Percentiles rank a stretch among this genome's conserved stretches.
Conservation (phyloP, 2,888 invertebrate genomes). For the Julus scanicus region DNA sequence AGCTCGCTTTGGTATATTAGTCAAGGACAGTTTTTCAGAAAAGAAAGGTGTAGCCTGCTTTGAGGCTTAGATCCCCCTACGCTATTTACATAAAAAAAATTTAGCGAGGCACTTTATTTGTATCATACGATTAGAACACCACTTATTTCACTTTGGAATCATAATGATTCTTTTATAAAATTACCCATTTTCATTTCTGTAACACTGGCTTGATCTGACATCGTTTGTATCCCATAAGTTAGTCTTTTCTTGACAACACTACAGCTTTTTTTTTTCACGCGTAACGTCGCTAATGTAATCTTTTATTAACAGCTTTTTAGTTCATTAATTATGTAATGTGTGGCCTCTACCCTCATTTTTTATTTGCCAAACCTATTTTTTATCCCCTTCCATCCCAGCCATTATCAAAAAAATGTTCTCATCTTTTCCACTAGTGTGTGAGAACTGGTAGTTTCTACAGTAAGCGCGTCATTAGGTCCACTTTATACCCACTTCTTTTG, state of each 20-base stretch:
- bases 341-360: conserved; percentile 4
- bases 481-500: background rate
- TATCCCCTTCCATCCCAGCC: background rate
- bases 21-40: too few relatives aligned
- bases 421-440: background rate
- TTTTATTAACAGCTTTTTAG: conserved; percentile 37
- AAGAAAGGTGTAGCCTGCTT: too few relatives aligned
- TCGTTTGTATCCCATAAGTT: background rate
- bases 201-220: background rate
- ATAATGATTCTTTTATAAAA: background rate
- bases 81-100: too few relatives aligned
- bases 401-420: background rate
- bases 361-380: background rate
- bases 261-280: background rate
- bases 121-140: background rate
- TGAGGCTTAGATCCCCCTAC: too few relatives aligned
- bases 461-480: background rate
- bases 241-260: background rate
- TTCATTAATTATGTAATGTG: background rate
- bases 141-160: too few relatives aligned
- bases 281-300: background rate
- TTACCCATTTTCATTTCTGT: background rate
- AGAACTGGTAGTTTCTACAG: background rate
- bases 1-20: too few relatives aligned
- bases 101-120: background rate